These are phyloP conservation scores for Spodoptera exigua DNA, from an alignment of 2,888 invertebrate genomes.

Conservation along the genomic window DNA sequence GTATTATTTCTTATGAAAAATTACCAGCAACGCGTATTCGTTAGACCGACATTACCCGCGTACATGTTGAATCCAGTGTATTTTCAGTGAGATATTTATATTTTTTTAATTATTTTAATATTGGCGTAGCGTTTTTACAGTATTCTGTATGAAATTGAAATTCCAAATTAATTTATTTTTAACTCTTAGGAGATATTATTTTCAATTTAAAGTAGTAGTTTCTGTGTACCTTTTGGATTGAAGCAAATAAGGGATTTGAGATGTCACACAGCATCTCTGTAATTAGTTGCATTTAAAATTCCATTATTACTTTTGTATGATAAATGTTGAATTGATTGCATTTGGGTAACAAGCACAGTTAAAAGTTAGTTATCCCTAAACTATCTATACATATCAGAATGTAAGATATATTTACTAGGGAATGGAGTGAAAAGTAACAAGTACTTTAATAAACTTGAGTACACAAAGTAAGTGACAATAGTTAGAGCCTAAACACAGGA, in stretches of 20 bases:
- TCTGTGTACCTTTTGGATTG: conserved; percentile 4
- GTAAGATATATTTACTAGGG: conserved; percentile 31
- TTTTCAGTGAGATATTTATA: conserved; percentile 56
- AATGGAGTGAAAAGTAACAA: conserved; percentile 24
- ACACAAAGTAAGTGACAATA: conserved; percentile 48
- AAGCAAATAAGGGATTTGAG: no score
- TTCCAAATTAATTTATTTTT: conserved; percentile 55
- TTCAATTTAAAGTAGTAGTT: conserved; percentile 19
- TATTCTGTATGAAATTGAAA: conserved; percentile 50
- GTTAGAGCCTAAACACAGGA: conserved; percentile 49
- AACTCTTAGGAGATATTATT: conserved; percentile 20
- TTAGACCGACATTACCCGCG: conserved; percentile 5
- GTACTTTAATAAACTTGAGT: conserved; percentile 37
- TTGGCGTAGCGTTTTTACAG: conserved; percentile 58
- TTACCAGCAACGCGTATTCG: conserved; percentile 22
- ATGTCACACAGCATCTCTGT: background rate
- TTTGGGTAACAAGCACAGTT: conserved; percentile 11
- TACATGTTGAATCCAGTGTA: conserved; percentile 42
- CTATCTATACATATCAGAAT: conserved; percentile 54
- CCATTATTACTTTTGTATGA: conserved; percentile 35
- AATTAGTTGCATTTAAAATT: conserved; percentile 1
- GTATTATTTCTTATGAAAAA: conserved; percentile 50
- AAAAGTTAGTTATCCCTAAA: conserved; percentile 45
- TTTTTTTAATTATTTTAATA: conserved; percentile 48
- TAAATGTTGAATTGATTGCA: conserved; percentile 33